A percentile compares a stretch with the other conserved stretches of the same genome.
Evolutionary conservation across 2,888 invertebrate species (phyloP).

Genomic region (Hydriomena furcata): DNA sequence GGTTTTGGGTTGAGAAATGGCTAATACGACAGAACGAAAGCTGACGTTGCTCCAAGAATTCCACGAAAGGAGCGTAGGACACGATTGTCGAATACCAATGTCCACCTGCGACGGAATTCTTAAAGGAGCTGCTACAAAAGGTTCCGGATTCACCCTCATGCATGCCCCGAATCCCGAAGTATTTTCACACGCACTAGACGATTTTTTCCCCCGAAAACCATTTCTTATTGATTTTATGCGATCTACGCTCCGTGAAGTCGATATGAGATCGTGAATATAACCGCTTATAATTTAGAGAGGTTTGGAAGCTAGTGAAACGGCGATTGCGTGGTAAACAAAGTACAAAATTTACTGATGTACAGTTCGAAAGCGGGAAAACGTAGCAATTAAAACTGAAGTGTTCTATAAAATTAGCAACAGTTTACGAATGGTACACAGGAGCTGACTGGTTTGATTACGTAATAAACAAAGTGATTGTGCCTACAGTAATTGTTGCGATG

Average conservation of each 20-base stretch:
- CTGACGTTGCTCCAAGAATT: conserved; percentile 51
- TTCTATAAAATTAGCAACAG: conserved; percentile 35
- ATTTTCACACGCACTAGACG: conserved; percentile 29
- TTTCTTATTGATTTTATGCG: conserved; percentile 33
- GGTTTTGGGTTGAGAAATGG: conserved; percentile 46
- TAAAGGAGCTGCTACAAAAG: conserved; percentile 45
- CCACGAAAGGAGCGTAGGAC: conserved; percentile 39
- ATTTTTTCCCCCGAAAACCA: conserved; percentile 30
- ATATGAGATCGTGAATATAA: conserved; percentile 19
- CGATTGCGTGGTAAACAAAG: conserved; percentile 4
- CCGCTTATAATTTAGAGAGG: background rate
- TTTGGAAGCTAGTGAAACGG: conserved; percentile 5
- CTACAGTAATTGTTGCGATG: conserved; percentile 26
- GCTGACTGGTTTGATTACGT: conserved; percentile 35
- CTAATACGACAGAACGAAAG: conserved; percentile 43
- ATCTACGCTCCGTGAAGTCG: conserved; percentile 23
- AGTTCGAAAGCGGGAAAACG: conserved; percentile 19
- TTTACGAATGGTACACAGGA: conserved; percentile 33
- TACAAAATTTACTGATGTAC: conserved; percentile 24
- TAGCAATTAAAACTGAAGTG: conserved; percentile 34
- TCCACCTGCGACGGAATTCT: conserved; percentile 50
- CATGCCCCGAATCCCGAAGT: conserved; percentile 41
- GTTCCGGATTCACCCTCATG: conserved; percentile 40
- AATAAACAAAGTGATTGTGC: conserved; percentile 35
- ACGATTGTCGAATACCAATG: conserved; percentile 58